phyloP scores from a whole-genome alignment of 37 sponge, comb jelly and placozoan species.

The Axinella damicornis region DNA sequence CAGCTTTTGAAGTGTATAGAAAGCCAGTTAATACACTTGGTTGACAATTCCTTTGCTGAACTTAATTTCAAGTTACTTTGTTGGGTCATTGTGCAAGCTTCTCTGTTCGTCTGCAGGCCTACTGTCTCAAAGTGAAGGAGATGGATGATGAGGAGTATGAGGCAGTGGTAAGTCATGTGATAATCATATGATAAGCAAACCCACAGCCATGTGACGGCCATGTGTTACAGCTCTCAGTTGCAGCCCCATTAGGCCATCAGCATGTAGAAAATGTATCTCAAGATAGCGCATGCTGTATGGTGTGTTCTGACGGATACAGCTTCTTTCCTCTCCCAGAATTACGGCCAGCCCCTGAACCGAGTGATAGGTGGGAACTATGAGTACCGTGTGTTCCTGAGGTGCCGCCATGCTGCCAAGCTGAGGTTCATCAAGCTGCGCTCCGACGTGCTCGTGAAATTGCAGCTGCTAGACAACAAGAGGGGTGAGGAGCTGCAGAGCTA shows the following conservation, averaged over 20 bases:
- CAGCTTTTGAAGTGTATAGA: neutral
- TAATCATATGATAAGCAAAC: too few relatives aligned
- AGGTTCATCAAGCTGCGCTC: conserved; percentile 82
- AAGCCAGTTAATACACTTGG: neutral
- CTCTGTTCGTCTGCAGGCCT: conserved; percentile 83
- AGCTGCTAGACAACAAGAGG: conserved; percentile 91
- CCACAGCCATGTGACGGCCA: too few relatives aligned
- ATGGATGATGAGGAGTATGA: conserved; percentile 97
- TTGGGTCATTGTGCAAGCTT: too few relatives aligned
- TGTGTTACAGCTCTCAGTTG: too few relatives aligned
- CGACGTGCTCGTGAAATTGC: conserved; percentile 85
- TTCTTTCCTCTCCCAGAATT: conserved; percentile 50
- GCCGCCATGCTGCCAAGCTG: conserved; percentile 78
- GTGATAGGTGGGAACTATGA: conserved; percentile 88
- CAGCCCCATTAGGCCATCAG: too few relatives aligned
- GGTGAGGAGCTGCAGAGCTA: conserved; percentile 50
- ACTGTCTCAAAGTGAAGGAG: conserved; percentile 96
- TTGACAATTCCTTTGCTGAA: neutral
- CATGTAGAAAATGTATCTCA: too few relatives aligned
- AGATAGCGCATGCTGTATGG: too few relatives aligned
- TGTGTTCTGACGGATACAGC: too few relatives aligned
- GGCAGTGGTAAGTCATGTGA: conserved; percentile 66
- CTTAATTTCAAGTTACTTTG: too few relatives aligned
- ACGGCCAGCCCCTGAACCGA: conserved; percentile 82
- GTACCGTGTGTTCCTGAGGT: conserved; percentile 85